Evolutionary conservation across 2,888 invertebrate genomes (phyloP), one percentile per base, ranked within the genome.

Genomic region (Seira sanloemensis): DNA sequence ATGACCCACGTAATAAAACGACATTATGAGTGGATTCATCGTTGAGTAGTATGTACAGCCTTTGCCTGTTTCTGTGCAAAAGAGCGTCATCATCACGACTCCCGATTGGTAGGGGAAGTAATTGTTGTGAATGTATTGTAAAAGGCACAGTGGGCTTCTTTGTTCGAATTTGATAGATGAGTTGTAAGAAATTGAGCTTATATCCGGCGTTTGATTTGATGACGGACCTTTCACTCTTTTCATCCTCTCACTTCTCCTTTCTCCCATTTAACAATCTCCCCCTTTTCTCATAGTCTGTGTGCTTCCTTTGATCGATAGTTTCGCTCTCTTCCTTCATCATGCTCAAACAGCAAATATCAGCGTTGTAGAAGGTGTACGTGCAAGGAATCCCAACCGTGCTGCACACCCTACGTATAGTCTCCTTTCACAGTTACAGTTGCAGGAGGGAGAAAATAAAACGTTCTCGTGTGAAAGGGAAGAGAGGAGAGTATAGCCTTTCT

Each of bases 141-240:
- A 78, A 83, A 78, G 78, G 78, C 83, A 83, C 76, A 82, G 82
- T 77, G 50, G 67, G 83, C 21, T 74, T 74, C 78, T 83, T 83
- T 83, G 83, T 78, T 83, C 68, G 78, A 83, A 78, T 83, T 83
- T 83, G 83, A 83, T 83, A 83, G 83, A 83, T 83, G 83, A 83
- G 83, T 83, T 83, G 83, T 74, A 73, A 74, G 83, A 83, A n/a
- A 83, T 78, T 83, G 83, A 78, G 83, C 83, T 83, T 83, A 83
- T 83, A 83, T 83, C 78, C 83, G 83, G 83, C 83, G 78, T 83
- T 83, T 83, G 83, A 83, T 83, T 83, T 83, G 77, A 83, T 83
- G 83, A 83, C 83, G 83, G 78, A 83, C 83, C 83, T 78, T 83
- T 83, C 83, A 78, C 82, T 77, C 77, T 77, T 76, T 77, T 77